Conservation (phyloP, 2,888 invertebrate genomes). For the Drosophila leonis region DNA sequence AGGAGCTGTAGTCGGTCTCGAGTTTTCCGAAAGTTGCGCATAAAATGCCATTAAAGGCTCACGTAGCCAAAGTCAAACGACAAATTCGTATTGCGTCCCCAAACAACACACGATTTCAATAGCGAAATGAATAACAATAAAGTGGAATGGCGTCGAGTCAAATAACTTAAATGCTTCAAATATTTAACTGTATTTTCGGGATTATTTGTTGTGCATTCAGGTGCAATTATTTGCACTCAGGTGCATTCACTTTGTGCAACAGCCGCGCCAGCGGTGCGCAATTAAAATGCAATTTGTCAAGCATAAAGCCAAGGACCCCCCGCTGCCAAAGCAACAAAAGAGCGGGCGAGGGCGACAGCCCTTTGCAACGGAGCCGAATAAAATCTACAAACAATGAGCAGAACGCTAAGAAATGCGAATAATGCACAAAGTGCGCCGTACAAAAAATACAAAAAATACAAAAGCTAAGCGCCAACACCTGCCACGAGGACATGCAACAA, state of each 20-base stretch:
- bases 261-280: conserved; percentile 52
- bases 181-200: conserved; percentile 40
- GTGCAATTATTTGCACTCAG: conserved; percentile 68
- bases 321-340: conserved; percentile 30
- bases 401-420: conserved; percentile 21
- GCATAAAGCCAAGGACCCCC: conserved; percentile 48
- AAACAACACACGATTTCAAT: conserved; percentile 43
- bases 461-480: conserved; percentile 18
- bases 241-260: conserved; percentile 56
- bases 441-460: conserved; percentile 7
- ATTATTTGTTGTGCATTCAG: conserved; percentile 71
- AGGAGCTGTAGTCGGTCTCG: conserved; percentile 56
- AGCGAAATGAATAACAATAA: conserved; percentile 14
- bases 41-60: conserved; percentile 75
- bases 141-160: conserved; percentile 17
- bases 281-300: conserved; percentile 76
- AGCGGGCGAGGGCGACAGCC: conserved; percentile 23
- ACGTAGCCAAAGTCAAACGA: conserved; percentile 76
- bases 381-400: conserved; percentile 42
- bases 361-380: conserved; percentile 30
- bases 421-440: conserved; percentile 22
- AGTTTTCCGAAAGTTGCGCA: conserved; percentile 61
- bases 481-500: conserved; percentile 12
- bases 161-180: conserved; percentile 59
- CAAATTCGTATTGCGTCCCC: conserved; percentile 69